Evolutionary conservation across 2,888 invertebrate genomes (phyloP).

Genomic region (Crepidodera aurea): DNA sequence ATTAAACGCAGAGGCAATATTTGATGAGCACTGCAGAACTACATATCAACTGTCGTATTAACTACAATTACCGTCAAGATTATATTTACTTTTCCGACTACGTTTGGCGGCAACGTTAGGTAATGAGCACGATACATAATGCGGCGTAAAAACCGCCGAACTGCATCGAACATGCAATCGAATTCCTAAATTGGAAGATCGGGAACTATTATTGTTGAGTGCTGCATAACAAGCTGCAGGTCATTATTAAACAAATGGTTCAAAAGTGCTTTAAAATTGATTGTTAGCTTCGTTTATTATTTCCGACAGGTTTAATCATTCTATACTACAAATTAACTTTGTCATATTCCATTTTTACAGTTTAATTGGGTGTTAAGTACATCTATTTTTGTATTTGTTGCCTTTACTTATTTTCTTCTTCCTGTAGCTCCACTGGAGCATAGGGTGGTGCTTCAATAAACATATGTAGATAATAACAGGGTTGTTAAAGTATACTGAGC

Average conservation of each 20-base stretch:
- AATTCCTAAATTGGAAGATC: background rate
- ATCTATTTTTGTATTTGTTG: too few relatives aligned
- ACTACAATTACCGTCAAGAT: conserved; percentile 19
- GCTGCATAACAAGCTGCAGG: background rate
- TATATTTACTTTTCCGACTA: conserved; percentile 18
- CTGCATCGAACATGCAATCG: background rate
- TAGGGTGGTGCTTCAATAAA: too few relatives aligned
- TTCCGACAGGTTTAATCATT: background rate
- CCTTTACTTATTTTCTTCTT: too few relatives aligned
- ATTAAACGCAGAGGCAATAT: conserved; percentile 7
- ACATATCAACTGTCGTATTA: conserved; percentile 24
- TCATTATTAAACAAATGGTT: background rate
- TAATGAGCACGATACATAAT: conserved; percentile 18
- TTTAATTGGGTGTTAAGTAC: too few relatives aligned
- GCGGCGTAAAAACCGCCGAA: conserved; percentile 8
- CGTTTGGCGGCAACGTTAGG: conserved; percentile 4
- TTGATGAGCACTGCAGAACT: conserved; percentile 12
- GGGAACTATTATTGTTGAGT: background rate
- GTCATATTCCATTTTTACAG: too few relatives aligned
- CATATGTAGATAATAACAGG: too few relatives aligned
- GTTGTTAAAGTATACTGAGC: too few relatives aligned
- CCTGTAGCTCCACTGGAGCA: too few relatives aligned
- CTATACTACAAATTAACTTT: too few relatives aligned
- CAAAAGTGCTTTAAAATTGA: too few relatives aligned
- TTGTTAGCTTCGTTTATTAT: background rate